Evolutionary conservation across 1,140 invertebrate species (phyloP).

Genomic region (Matsumurasca onukii): DNA sequence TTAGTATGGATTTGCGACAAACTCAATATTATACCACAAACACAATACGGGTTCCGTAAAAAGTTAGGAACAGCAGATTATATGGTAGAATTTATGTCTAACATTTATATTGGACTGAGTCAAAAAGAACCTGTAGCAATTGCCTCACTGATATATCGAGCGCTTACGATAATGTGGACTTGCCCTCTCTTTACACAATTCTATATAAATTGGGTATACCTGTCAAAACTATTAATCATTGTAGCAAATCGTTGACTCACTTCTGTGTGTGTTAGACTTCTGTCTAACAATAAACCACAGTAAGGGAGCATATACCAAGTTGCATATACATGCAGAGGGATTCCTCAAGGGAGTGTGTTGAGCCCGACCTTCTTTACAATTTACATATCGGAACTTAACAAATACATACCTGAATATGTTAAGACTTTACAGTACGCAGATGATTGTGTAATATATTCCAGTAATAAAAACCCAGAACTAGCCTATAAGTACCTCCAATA

Average conservation of each 20-base stretch:
- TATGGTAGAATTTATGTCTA: background rate
- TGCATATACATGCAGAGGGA: constrained; percentile 9
- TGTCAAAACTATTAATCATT: background rate
- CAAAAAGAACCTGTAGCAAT: background rate
- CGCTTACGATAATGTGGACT: constrained; percentile 2
- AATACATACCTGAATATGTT: background rate
- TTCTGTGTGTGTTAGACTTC: no score
- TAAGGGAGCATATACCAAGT: background rate
- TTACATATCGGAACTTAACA: background rate
- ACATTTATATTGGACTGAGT: background rate
- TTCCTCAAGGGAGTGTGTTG: background rate
- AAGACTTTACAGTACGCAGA: constrained; percentile 8
- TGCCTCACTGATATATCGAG: background rate
- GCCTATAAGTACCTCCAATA: background rate
- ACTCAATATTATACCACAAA: background rate
- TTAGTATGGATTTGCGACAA: background rate
- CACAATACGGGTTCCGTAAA: background rate
- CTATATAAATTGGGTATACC: background rate
- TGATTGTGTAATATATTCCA: background rate
- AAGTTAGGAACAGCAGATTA: background rate
- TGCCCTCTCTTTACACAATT: background rate
- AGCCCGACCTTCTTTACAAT: background rate
- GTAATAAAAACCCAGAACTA: background rate
- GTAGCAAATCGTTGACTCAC: background rate
- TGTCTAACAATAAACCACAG: background rate